Percentiles rank a stretch among this genome's conserved stretches.
phyloP scores from a whole-genome alignment of 2,113 vertebrate genomes.

The Pseudonaja textilis region DNA sequence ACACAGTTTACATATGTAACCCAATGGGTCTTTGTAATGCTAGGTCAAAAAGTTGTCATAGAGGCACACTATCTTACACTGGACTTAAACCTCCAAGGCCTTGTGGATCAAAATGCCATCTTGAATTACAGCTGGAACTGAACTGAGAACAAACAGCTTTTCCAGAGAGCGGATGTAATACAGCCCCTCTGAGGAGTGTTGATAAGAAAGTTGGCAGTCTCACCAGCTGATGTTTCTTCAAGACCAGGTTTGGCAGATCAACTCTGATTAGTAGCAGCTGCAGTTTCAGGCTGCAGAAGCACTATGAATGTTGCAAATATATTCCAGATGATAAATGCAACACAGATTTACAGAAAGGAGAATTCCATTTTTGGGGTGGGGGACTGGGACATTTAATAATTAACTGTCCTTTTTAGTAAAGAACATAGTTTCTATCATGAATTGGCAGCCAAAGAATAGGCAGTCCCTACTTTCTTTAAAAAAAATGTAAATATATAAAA shows the following conservation, averaged over 20 bases:
- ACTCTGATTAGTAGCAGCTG: constrained; percentile 68
- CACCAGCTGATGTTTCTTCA: constrained; percentile 35
- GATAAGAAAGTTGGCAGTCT: background rate
- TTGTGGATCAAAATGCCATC: constrained; percentile 49
- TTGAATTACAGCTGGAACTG: constrained; percentile 54
- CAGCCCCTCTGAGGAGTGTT: fast-evolving
- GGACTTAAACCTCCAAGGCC: constrained; percentile 33
- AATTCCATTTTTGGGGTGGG: constrained; percentile 34
- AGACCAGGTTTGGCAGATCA: constrained; percentile 37
- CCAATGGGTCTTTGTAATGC: constrained; percentile 49
- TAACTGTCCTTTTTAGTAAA: constrained; percentile 28
- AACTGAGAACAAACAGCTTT: background rate
- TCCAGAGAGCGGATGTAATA: background rate
- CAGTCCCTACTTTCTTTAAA: constrained; percentile 44
- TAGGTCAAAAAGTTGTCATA: constrained; percentile 52
- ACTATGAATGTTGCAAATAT: constrained; percentile 38
- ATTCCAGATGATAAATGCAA: constrained; percentile 65
- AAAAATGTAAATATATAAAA: background rate
- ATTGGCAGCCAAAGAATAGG: constrained; percentile 41
- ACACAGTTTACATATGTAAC: constrained; percentile 47
- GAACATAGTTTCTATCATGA: constrained; percentile 34
- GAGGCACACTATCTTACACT: constrained; percentile 34
- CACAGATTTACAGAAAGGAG: constrained; percentile 61
- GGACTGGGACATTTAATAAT: constrained; percentile 43
- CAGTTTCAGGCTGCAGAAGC: constrained; percentile 43